phyloP scores from a whole-genome alignment of 2,888 invertebrate species.

The Cyclophora albipunctata region DNA sequence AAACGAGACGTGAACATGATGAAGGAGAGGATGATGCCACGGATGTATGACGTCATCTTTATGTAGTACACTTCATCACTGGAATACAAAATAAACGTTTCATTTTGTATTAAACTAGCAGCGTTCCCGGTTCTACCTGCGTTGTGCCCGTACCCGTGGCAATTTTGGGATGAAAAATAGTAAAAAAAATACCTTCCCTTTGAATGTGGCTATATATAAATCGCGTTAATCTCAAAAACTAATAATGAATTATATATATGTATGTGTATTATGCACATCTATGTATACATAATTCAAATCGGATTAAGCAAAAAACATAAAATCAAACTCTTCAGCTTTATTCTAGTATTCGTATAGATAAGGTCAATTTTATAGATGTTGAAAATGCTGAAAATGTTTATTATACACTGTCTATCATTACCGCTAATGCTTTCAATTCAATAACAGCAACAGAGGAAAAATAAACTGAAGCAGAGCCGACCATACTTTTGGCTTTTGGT shows the following conservation, averaged over 20 bases:
- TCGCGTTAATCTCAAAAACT: not conserved
- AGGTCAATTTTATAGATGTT: not conserved
- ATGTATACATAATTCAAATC: not conserved
- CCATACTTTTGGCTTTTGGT: too few species aligned
- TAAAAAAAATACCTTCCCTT: too few species aligned
- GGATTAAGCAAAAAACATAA: not conserved
- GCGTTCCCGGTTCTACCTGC: too few species aligned
- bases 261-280: not conserved
- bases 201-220: not conserved
- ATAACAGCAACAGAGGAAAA: too few species aligned
- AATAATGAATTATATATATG: not conserved
- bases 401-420: not conserved
- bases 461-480: too few species aligned
- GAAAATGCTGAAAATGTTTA: not conserved
- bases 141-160: too few species aligned
- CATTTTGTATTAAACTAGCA: too few species aligned
- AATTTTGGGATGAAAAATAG: too few species aligned
- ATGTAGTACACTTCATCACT: constrained; percentile 58
- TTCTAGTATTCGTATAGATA: too few species aligned
- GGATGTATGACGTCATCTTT: constrained; percentile 70
- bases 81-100: constrained; percentile 6
- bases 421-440: not conserved
- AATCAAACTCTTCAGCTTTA: too few species aligned
- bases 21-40: constrained; percentile 75
- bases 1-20: constrained; percentile 80